phyloP scores from a whole-genome alignment of 2,888 invertebrate genomes.

The Teinopalpus imperialis region DNA sequence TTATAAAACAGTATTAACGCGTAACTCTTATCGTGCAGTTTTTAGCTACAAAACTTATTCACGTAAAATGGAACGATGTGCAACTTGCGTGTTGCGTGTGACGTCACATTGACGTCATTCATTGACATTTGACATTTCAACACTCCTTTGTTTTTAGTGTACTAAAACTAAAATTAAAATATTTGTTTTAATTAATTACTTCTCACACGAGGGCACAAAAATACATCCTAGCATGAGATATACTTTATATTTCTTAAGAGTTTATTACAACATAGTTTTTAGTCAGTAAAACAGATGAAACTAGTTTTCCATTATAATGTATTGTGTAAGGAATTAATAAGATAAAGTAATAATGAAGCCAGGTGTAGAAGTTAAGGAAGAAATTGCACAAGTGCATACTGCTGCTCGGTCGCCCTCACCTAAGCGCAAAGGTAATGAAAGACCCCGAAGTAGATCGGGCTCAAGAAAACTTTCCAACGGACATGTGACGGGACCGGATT shows the following conservation, averaged over 20 bases:
- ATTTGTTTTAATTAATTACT: constrained; percentile 8
- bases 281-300: constrained; percentile 6
- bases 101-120: constrained; percentile 70
- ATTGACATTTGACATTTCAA: constrained; percentile 48
- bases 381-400: constrained; percentile 71
- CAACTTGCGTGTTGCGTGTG: constrained; percentile 34
- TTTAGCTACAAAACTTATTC: neutral
- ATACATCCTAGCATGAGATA: constrained; percentile 20
- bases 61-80: constrained; percentile 28
- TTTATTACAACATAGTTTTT: constrained; percentile 5
- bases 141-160: constrained; percentile 40
- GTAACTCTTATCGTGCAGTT: no score
- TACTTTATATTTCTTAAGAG: constrained; percentile 5
- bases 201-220: constrained; percentile 14
- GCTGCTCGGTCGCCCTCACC: constrained; percentile 69
- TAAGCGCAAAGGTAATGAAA: constrained; percentile 53
- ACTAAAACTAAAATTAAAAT: no score
- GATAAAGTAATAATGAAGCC: constrained; percentile 59
- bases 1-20: no score
- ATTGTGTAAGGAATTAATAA: constrained; percentile 33
- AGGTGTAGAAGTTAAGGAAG: constrained; percentile 61
- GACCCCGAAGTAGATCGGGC: constrained; percentile 57
- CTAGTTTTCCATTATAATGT: constrained; percentile 1
- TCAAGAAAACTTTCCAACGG: constrained; percentile 71
- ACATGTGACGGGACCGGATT: constrained; percentile 43